phyloP scores from a whole-genome alignment of 2,888 invertebrate species.

The Lycia hirtaria region DNA sequence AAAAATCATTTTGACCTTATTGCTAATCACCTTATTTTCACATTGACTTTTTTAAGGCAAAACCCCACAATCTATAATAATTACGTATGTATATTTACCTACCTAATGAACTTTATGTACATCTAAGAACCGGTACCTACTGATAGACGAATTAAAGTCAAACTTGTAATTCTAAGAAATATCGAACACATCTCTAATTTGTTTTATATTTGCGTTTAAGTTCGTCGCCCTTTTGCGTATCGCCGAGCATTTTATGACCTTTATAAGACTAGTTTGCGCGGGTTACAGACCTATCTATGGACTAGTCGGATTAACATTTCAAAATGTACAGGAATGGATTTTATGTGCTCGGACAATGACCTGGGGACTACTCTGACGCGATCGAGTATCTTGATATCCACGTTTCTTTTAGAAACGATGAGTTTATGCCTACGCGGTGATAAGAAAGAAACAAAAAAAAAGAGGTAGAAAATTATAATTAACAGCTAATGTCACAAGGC shows the following conservation, averaged over 20 bases:
- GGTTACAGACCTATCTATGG: slow-evolving; percentile 40
- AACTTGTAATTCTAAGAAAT: neutral
- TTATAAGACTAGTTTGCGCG: slow-evolving; percentile 31
- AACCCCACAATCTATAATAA: too few relatives aligned
- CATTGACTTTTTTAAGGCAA: too few relatives aligned
- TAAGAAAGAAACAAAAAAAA: too few relatives aligned
- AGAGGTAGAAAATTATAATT: too few relatives aligned
- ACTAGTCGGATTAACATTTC: slow-evolving; percentile 29
- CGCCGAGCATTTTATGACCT: slow-evolving; percentile 31
- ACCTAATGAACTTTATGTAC: neutral
- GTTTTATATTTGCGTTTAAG: slow-evolving; percentile 4
- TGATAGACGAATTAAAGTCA: neutral
- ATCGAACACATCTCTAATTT: slow-evolving; percentile 1
- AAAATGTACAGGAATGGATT: slow-evolving; percentile 14
- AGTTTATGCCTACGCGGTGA: too few relatives aligned
- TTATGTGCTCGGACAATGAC: slow-evolving; percentile 4
- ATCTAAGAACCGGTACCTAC: neutral
- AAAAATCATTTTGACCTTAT: too few relatives aligned
- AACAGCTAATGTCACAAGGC: too few relatives aligned
- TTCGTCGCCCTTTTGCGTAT: slow-evolving; percentile 15
- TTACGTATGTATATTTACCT: neutral
- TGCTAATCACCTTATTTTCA: too few relatives aligned
- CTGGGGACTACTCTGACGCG: neutral
- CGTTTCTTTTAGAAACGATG: too few relatives aligned
- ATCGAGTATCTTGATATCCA: too few relatives aligned